Percentiles rank a stretch among this genome's conserved stretches.
These are phyloP conservation scores for Polyploca ridens DNA, from an alignment of 2,888 invertebrate species.

Conservation along the genomic window DNA sequence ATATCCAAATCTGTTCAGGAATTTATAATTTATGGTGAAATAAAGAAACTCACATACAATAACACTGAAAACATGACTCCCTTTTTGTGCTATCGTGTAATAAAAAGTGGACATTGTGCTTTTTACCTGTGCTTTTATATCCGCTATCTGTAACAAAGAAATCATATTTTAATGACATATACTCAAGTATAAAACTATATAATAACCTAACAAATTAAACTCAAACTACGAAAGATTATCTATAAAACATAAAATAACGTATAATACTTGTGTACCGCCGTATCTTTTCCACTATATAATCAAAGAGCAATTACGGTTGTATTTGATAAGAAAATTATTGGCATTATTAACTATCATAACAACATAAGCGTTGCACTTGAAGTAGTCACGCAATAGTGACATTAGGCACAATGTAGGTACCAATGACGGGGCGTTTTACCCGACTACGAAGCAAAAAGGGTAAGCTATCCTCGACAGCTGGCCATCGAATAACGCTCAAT, in stretches of 20 bases:
- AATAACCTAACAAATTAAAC: background rate
- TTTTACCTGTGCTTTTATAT: background rate
- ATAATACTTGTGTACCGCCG: too few species aligned
- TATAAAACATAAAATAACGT: too few species aligned
- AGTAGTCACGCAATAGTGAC: constrained; percentile 15
- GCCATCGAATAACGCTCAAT: constrained; percentile 27
- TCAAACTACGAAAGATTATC: background rate
- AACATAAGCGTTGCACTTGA: constrained; percentile 2
- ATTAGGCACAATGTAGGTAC: constrained; percentile 1
- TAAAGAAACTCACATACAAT: too few species aligned
- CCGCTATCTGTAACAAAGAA: constrained; percentile 6
- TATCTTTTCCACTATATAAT: background rate
- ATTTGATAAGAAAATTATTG: constrained; percentile 4
- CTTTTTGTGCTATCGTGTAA: too few species aligned
- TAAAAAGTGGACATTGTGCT: background rate
- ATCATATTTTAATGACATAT: background rate
- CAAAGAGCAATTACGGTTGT: constrained; percentile 1
- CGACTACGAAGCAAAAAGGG: background rate
- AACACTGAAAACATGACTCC: too few species aligned
- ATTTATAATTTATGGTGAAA: too few species aligned
- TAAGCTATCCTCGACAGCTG: constrained; percentile 19
- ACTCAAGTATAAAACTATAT: background rate
- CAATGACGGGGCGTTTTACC: background rate
- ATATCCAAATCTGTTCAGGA: too few species aligned
- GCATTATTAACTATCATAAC: constrained; percentile 8